Conservation (phyloP, 2,797 vertebrate species). For the Spatula versicolor region DNA sequence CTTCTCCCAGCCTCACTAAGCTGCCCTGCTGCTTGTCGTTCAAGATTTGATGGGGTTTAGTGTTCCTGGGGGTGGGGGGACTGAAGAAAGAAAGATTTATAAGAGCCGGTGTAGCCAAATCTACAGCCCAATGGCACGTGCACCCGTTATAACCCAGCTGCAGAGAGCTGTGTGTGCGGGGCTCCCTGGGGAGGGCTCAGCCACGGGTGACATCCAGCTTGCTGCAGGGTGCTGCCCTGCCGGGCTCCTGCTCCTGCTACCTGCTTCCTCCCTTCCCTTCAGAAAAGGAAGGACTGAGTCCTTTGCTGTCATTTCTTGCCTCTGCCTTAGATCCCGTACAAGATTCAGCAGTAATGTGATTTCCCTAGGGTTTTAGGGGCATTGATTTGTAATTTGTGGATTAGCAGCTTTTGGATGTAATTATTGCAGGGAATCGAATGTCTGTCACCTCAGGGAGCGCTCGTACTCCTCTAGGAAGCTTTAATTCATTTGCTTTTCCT, state of each 20-base stretch:
- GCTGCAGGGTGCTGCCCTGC: neutral
- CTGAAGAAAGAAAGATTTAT: neutral
- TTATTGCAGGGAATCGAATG: slow-evolving; percentile 57
- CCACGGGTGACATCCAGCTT: neutral
- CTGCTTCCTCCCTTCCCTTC: neutral
- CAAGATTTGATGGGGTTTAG: neutral
- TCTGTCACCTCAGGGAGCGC: slow-evolving; percentile 21
- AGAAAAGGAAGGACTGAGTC: neutral
- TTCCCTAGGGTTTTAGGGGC: slow-evolving; percentile 50
- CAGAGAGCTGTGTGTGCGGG: accelerated
- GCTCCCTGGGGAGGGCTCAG: neutral
- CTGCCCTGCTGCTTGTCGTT: neutral
- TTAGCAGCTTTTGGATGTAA: slow-evolving; percentile 66
- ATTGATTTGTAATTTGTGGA: slow-evolving; percentile 63
- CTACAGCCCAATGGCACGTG: neutral
- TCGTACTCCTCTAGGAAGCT: slow-evolving; percentile 4
- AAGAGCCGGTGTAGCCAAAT: neutral
- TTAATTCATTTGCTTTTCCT: slow-evolving; percentile 34
- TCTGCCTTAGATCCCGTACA: neutral
- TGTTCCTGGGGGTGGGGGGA: neutral
- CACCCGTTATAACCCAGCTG: neutral
- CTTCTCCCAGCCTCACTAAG: neutral
- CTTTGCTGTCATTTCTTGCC: neutral
- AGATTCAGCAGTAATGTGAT: slow-evolving; percentile 46
- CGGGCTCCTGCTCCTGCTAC: neutral